Percentiles rank a stretch among this genome's conserved stretches.
These are phyloP conservation scores for Leptodactylus fuscus DNA, from an alignment of 2,113 vertebrate genomes.

Conservation along the genomic window DNA sequence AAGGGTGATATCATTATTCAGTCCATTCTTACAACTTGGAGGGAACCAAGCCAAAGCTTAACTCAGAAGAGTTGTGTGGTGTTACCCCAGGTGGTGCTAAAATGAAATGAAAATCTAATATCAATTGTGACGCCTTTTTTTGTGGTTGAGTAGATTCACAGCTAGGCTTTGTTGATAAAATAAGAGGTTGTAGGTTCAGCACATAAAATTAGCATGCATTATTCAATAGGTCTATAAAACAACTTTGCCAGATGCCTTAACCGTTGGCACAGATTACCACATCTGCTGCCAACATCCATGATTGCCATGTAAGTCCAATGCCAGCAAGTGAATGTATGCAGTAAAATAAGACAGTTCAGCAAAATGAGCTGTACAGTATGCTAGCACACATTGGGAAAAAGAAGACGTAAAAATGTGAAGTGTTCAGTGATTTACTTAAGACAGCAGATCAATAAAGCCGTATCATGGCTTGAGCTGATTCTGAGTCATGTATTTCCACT, in stretches of 20 bases:
- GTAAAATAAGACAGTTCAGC: background rate
- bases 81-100: background rate
- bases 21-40: background rate
- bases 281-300: constrained; percentile 23
- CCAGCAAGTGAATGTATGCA: constrained; percentile 1
- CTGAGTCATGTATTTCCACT: background rate
- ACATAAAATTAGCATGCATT: constrained; percentile 52
- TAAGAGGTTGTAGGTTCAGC: constrained; percentile 31
- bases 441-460: background rate
- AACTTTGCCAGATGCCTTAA: constrained; percentile 23
- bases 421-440: background rate
- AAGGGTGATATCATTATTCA: constrained; percentile 17
- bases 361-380: background rate
- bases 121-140: background rate
- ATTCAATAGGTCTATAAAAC: constrained; percentile 36
- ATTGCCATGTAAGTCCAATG: background rate
- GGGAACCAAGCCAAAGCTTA: background rate
- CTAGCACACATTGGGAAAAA: background rate
- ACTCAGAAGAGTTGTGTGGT: background rate
- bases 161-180: constrained; percentile 28
- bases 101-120: constrained; percentile 12
- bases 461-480: background rate
- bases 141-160: constrained; percentile 27
- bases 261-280: constrained; percentile 12
- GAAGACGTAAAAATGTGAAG: background rate